Percentiles rank a stretch among this genome's conserved stretches.
Evolutionary conservation across 2,888 invertebrate species (phyloP).

Genomic region (Nephrotoma appendiculata): DNA sequence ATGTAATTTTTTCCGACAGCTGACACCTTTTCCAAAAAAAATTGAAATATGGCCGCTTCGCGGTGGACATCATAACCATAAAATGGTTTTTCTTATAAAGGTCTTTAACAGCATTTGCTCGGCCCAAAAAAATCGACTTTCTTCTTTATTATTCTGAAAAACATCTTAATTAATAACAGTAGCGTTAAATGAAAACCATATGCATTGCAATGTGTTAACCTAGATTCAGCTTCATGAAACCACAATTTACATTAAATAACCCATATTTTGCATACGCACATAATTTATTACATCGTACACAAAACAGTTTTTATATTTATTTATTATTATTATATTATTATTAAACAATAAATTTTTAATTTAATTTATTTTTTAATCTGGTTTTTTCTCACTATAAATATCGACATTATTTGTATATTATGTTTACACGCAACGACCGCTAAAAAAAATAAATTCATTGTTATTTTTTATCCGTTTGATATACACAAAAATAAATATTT

Average conservation of each 20-base stretch:
- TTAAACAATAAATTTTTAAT: not conserved
- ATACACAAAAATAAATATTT: not conserved
- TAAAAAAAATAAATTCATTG: not conserved
- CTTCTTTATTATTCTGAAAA: no score
- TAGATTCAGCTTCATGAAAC: not conserved
- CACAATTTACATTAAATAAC: not conserved
- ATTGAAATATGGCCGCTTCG: no score
- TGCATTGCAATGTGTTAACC: not conserved
- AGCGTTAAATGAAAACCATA: not conserved
- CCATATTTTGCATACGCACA: not conserved
- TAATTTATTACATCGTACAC: not conserved
- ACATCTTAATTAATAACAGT: not conserved
- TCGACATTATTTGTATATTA: not conserved
- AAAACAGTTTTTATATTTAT: not conserved
- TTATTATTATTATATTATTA: not conserved
- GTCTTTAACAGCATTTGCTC: no score
- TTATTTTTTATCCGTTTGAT: not conserved
- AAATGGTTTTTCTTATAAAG: no score
- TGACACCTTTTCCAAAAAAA: no score
- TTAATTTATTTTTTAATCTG: not conserved
- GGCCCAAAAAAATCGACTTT: no score
- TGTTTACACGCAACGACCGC: not conserved
- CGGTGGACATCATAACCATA: no score
- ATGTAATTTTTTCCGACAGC: no score
- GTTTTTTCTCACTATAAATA: not conserved